A percentile compares a stretch with the other conserved stretches of the same genome.
phyloP scores from a whole-genome alignment of 2,113 vertebrate species.

The Danionella cerebrum region DNA sequence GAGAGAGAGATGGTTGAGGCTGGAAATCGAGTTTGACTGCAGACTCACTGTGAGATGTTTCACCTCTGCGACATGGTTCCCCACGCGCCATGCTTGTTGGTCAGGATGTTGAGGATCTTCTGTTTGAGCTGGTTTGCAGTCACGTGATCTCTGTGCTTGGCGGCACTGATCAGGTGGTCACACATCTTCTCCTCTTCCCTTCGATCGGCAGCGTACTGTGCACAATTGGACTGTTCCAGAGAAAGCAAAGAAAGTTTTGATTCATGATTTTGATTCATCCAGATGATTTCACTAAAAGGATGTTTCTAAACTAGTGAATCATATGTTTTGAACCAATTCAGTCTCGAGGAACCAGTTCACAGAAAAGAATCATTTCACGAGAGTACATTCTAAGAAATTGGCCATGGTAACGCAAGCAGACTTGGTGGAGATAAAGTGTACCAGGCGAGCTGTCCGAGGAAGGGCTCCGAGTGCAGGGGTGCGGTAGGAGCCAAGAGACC shows the following conservation, averaged over 20 bases:
- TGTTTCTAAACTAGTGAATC: too few relatives aligned
- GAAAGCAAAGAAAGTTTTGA: not conserved
- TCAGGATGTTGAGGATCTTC: conserved; percentile 98
- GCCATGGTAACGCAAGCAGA: too few relatives aligned
- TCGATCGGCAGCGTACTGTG: conserved; percentile 92
- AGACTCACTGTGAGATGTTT: not conserved
- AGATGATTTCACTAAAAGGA: too few relatives aligned
- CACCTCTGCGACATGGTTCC: conserved; percentile 92
- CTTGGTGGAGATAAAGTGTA: too few relatives aligned
- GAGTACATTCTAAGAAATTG: too few relatives aligned
- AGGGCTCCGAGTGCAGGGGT: too few relatives aligned
- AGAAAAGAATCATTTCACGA: too few relatives aligned
- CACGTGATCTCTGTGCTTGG: conserved; percentile 94
- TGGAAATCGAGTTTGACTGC: not conserved
- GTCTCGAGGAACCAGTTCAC: too few relatives aligned
- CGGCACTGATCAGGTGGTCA: conserved; percentile 96
- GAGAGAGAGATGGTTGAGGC: not conserved
- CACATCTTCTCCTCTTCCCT: conserved; percentile 99
- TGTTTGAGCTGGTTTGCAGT: conserved; percentile 97
- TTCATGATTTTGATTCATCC: too few relatives aligned
- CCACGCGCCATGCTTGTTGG: conserved; percentile 97
- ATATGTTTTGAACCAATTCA: too few relatives aligned
- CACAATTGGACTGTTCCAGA: conserved; percentile 81
- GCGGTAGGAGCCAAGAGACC: too few relatives aligned
- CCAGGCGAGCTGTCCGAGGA: too few relatives aligned